These are phyloP conservation scores for Anoplolepis gracilipes DNA, from an alignment of 1,140 invertebrate genomes.

Conservation along the genomic window DNA sequence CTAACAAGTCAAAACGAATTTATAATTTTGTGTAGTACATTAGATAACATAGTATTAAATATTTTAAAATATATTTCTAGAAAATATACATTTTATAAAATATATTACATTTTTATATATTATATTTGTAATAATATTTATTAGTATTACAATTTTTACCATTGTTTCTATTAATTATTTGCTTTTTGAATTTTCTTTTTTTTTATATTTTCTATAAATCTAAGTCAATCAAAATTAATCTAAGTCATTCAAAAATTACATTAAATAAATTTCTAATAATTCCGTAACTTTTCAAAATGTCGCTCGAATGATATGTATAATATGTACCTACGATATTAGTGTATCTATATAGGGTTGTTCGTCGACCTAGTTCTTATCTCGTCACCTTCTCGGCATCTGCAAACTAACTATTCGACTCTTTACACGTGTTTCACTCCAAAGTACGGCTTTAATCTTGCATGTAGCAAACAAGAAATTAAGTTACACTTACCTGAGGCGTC, in stretches of 20 bases:
- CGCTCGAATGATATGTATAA: neutral
- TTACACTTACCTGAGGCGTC: constrained; percentile 25
- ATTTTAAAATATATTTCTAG: neutral
- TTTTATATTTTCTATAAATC: neutral
- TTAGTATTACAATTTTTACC: no score
- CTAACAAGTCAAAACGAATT: neutral
- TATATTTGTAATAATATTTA: neutral
- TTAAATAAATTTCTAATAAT: no score
- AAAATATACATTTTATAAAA: neutral
- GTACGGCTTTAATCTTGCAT: constrained; percentile 22
- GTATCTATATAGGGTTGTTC: constrained; percentile 33
- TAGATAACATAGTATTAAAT: neutral
- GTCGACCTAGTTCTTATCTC: constrained; percentile 32
- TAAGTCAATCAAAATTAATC: neutral
- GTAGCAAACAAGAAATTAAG: neutral
- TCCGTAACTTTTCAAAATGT: neutral
- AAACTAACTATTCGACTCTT: constrained; percentile 2
- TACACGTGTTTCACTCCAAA: neutral
- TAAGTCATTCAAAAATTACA: neutral
- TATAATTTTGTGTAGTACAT: neutral
- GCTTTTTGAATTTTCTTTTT: neutral
- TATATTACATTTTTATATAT: neutral
- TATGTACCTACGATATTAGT: constrained; percentile 32
- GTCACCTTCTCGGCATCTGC: neutral
- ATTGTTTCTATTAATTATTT: neutral